Base-by-base conservation (phyloP, 2,888 invertebrate genomes). In the Zaprionus obscuricornis region DNA sequence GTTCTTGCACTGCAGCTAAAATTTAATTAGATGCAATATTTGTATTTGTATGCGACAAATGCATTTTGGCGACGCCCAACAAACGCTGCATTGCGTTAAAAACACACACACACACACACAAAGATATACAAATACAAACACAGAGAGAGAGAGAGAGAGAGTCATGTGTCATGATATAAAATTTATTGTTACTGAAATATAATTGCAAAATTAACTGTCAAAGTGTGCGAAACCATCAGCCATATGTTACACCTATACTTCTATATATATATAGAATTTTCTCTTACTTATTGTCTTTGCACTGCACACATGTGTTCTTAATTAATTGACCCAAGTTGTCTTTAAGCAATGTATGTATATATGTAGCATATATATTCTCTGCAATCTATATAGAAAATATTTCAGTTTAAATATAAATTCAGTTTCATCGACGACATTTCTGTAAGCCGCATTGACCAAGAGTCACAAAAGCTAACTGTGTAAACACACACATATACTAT, bases 151-250 rank as follows among this genome's bases (percentile, higher is more conserved):
- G 17, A 37, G 52, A 63, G 74, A 74, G 82, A 76, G 84, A 78
- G 79, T 88, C 77, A 81, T 84, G 87, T 81, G 75, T 66, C 62
- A 68, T 71, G 73, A n/a, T 69, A 71, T 55, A 64, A 8, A 85
- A 88, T 88, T 88, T 88, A 88, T 88, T 81, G 88, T 78, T 87
- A 88, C 88, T 87, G 88, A 87, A 88, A 87, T 88, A 88, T 88
- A 88, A 88, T 88, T 88, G 87, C 87, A 84, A 88, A 88, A 88
- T 88, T 88, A 88, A 88, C 88, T 88, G 87, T 87, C 88, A 86
- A 85, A 87, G 85, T 85, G 77, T 79, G 79, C 78, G 78, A 83
- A 43, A 60, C 76, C 62, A 71, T 60, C 66, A 83, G 76, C 81
- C 81, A 78, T 79, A 79, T 83, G 78, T 64, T 75, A 20, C 49